Percentiles rank a stretch among this genome's conserved stretches.
These are phyloP conservation scores for Gambusia holbrooki DNA, from an alignment of 2,113 vertebrate species.

Conservation along the genomic window DNA sequence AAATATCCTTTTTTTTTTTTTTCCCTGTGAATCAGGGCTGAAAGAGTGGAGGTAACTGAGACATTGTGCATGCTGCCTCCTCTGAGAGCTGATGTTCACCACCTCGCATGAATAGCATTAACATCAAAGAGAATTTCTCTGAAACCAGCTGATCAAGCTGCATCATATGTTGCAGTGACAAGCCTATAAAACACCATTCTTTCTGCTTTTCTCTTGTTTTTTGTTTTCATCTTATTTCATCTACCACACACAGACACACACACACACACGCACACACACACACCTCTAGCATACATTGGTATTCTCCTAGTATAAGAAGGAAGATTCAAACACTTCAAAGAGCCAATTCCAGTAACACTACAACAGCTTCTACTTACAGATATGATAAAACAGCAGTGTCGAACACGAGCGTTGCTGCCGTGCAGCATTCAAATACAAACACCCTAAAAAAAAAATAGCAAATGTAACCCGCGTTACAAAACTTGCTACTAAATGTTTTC, in stretches of 20 bases:
- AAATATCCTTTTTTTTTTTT: constrained; percentile 33
- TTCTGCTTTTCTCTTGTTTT: constrained; percentile 3
- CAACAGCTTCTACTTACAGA: constrained; percentile 46
- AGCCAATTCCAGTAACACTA: constrained; percentile 54
- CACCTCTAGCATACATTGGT: constrained; percentile 58
- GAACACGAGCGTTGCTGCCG: constrained; percentile 32
- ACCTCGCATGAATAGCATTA: constrained; percentile 75
- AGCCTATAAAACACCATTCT: constrained; percentile 37
- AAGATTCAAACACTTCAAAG: constrained; percentile 69
- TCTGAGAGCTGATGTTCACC: constrained; percentile 50
- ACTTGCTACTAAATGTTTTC: constrained; percentile 55
- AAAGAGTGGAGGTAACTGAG: constrained; percentile 60
- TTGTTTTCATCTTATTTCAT: constrained; percentile 13
- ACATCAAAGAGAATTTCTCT: constrained; percentile 74
- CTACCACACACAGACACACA: neutral
- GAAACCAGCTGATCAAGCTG: constrained; percentile 76
- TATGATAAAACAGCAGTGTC: constrained; percentile 38
- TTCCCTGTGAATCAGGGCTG: constrained; percentile 47
- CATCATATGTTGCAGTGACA: constrained; percentile 67
- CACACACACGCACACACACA: neutral
- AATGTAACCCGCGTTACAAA: constrained; percentile 34
- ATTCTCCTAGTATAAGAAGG: constrained; percentile 61
- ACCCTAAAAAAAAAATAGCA: constrained; percentile 27
- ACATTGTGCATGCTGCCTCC: constrained; percentile 61
- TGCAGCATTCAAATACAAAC: constrained; percentile 39